Evolutionary conservation across 2,888 invertebrate species (phyloP).

Genomic region (Allacma fusca): DNA sequence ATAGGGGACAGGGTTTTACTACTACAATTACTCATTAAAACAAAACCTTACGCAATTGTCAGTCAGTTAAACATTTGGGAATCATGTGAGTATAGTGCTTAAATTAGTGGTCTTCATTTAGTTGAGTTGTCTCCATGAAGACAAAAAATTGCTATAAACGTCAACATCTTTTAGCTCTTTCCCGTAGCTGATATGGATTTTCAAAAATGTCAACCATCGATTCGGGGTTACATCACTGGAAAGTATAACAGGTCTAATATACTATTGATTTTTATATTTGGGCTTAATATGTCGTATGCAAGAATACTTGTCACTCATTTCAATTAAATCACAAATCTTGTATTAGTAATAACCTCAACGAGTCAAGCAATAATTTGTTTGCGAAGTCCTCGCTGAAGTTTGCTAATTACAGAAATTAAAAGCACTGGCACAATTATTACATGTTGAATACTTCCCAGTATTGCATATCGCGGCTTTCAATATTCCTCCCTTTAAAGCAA

Average conservation of each 20-base stretch:
- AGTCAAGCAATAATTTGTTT: slow-evolving; percentile 9
- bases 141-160: neutral
- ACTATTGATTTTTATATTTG: neutral
- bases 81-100: slow-evolving; percentile 12
- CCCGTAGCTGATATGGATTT: neutral
- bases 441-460: slow-evolving; percentile 24
- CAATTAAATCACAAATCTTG: slow-evolving; percentile 11
- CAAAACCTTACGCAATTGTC: neutral
- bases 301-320: slow-evolving; percentile 22
- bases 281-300: neutral
- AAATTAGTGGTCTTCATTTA: neutral
- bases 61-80: slow-evolving; percentile 6
- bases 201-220: slow-evolving; percentile 16
- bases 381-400: neutral
- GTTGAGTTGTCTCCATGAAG: neutral
- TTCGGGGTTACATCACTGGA: neutral
- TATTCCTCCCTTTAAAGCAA: slow-evolving; percentile 18
- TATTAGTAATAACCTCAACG: slow-evolving; percentile 8
- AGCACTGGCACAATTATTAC: slow-evolving; percentile 26
- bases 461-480: slow-evolving; percentile 11
- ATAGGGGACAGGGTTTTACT: neutral
- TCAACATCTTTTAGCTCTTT: neutral
- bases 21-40: neutral
- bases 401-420: slow-evolving; percentile 15
- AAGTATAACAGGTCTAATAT: neutral